phyloP scores from a whole-genome alignment of 2,888 invertebrate genomes.

The Agrochola circellaris region DNA sequence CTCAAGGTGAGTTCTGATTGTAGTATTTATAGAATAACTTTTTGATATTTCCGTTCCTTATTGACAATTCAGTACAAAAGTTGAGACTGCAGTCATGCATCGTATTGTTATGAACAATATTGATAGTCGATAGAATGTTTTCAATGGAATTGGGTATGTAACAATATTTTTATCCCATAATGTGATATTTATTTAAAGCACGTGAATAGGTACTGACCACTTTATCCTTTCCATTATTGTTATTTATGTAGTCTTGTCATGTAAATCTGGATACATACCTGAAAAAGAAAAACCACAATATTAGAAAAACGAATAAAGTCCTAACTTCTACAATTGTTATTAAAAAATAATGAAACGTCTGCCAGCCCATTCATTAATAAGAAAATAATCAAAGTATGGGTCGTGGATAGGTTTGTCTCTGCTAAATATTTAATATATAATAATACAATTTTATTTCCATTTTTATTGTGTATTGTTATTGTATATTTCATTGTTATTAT shows the following conservation, averaged over 20 bases:
- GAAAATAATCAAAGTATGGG: neutral
- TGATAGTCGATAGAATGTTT: neutral
- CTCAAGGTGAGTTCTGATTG: slow-evolving; percentile 70
- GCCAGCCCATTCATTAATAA: neutral
- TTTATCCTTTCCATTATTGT: neutral
- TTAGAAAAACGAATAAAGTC: neutral
- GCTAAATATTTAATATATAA: neutral
- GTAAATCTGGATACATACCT: slow-evolving; percentile 65
- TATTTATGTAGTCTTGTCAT: neutral
- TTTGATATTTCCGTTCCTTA: slow-evolving; percentile 44
- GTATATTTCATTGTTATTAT: too few relatives aligned
- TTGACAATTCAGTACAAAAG: slow-evolving; percentile 29
- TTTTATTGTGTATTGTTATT: too few relatives aligned
- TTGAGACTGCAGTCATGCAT: slow-evolving; percentile 14
- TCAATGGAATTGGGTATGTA: neutral
- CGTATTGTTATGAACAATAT: slow-evolving; percentile 13
- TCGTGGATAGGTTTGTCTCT: neutral
- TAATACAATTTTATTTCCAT: neutral
- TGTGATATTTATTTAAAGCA: too few relatives aligned
- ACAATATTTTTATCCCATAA: neutral
- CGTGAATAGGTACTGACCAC: slow-evolving; percentile 35
- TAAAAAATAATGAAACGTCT: slow-evolving; percentile 24
- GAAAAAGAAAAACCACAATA: slow-evolving; percentile 64
- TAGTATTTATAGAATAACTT: slow-evolving; percentile 56
- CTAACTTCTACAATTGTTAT: neutral